Evolutionary conservation across 2,888 invertebrate species (phyloP).

Genomic region (Meganola albula): DNA sequence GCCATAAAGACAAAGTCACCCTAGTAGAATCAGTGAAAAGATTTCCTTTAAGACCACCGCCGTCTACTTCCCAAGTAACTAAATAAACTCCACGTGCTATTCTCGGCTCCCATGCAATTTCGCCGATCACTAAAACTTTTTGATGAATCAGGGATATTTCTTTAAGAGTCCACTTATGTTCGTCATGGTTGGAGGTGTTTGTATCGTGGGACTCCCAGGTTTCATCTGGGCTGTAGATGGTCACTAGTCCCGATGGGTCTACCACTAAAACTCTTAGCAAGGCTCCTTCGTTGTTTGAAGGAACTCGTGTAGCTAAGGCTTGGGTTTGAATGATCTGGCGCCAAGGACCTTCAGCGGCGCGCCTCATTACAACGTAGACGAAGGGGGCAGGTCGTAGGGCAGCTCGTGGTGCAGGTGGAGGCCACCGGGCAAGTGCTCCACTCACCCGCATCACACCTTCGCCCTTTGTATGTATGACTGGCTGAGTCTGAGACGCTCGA

Average conservation of each 20-base stretch:
- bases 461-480: slow-evolving; percentile 83
- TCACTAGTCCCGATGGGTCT: slow-evolving; percentile 82
- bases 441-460: slow-evolving; percentile 81
- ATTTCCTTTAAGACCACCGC: slow-evolving; percentile 88
- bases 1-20: slow-evolving; percentile 88
- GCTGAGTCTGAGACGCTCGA: slow-evolving; percentile 80
- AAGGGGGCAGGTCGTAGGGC: slow-evolving; percentile 78
- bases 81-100: slow-evolving; percentile 83
- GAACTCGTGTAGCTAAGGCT: slow-evolving; percentile 80
- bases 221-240: slow-evolving; percentile 83
- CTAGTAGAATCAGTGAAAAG: slow-evolving; percentile 88
- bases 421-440: slow-evolving; percentile 81
- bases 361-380: slow-evolving; percentile 84
- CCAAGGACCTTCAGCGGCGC: slow-evolving; percentile 80
- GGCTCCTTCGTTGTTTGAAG: slow-evolving; percentile 80
- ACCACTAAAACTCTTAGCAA: slow-evolving; percentile 83
- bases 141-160: slow-evolving; percentile 85
- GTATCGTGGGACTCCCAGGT: slow-evolving; percentile 76
- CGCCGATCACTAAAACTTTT: slow-evolving; percentile 83
- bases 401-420: slow-evolving; percentile 77
- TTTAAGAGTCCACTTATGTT: slow-evolving; percentile 79
- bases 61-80: slow-evolving; percentile 90
- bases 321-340: slow-evolving; percentile 82
- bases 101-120: slow-evolving; percentile 85
- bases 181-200: slow-evolving; percentile 68